Percentiles rank a stretch among this genome's conserved stretches.
Conservation (phyloP, 2,888 invertebrate species). For the Leucophenga montana region DNA sequence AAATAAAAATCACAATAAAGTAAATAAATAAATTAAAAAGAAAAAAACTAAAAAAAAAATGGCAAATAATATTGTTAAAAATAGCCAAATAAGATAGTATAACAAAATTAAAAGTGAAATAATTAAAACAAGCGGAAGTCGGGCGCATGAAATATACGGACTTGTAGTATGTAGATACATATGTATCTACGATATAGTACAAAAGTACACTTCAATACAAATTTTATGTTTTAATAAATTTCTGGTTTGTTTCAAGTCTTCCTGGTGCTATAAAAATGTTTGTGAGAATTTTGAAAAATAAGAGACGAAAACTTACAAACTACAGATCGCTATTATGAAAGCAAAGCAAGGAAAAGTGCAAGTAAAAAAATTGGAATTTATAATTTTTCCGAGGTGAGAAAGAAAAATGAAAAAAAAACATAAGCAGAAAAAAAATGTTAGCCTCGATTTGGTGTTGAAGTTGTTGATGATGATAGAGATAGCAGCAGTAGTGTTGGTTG, state of each 20-base stretch:
- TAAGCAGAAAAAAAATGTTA: slow-evolving; percentile 39
- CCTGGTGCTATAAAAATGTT: slow-evolving; percentile 19
- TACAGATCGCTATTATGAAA: neutral
- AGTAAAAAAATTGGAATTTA: slow-evolving; percentile 60
- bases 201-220: neutral
- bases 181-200: neutral
- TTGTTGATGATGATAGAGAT: slow-evolving; percentile 29
- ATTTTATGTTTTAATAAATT: neutral
- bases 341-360: neutral
- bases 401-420: slow-evolving; percentile 1
- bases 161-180: no score
- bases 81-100: neutral
- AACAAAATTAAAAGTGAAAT: neutral
- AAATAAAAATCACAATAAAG: neutral
- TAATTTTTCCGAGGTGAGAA: slow-evolving; percentile 50
- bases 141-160: no score
- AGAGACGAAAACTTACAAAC: neutral
- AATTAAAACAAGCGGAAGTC: slow-evolving; percentile 22
- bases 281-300: slow-evolving; percentile 59
- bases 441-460: slow-evolving; percentile 20
- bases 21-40: neutral
- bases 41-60: neutral
- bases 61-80: neutral
- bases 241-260: slow-evolving; percentile 5
- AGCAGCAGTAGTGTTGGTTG: slow-evolving; percentile 34